Base-by-base conservation (phyloP, 2,888 invertebrate species). In the Tribolium freemani region DNA sequence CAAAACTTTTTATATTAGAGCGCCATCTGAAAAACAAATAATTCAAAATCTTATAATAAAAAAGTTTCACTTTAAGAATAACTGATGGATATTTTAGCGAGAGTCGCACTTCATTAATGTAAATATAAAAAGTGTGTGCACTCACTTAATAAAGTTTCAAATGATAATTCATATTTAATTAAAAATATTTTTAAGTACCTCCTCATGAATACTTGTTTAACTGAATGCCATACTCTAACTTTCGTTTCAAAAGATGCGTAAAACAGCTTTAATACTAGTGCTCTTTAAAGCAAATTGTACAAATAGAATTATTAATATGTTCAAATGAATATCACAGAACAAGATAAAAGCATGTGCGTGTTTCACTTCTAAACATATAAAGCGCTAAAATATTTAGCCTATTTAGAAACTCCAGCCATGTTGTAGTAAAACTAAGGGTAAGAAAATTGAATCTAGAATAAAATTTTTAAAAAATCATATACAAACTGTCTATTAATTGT, bases 271-370 rank as follows among this genome's bases (percentile, higher is more conserved):
- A 69, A 69, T 60, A 60, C 53, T 57, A 51, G 60, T 60, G 48
- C 46, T 51, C 30, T 45, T 64, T 70, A 56, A 57, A 57, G 58
- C 44, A 58, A 66, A 71, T 66, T 60, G 50, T 64, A 69, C 69
- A 73, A 73, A 73, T 73, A 69, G 73, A 73, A 73, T 73, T 61
- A 73, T 73, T 73, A 73, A 73, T 73, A 73, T 60, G 58, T 58
- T 45, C 73, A 73, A 73, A 73, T 73, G 69, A 73, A 73, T 69
- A 73, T 73, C 69, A 57, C 64, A 73, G 73, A 57, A 60, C 64
- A 69, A 66, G 69, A 73, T 73, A 66, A 73, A 73, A 73, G 73
- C 73, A 58, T 69, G 53, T 57, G 53, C 58, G 60, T 69, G 68
- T 64, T 38, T 48, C 46, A 57, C 48, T 58, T 58, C 50, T 53